A percentile compares a stretch with the other conserved stretches of the same genome.
Conservation (phyloP, 1,140 invertebrate genomes). For the Drosophila takahashii region DNA sequence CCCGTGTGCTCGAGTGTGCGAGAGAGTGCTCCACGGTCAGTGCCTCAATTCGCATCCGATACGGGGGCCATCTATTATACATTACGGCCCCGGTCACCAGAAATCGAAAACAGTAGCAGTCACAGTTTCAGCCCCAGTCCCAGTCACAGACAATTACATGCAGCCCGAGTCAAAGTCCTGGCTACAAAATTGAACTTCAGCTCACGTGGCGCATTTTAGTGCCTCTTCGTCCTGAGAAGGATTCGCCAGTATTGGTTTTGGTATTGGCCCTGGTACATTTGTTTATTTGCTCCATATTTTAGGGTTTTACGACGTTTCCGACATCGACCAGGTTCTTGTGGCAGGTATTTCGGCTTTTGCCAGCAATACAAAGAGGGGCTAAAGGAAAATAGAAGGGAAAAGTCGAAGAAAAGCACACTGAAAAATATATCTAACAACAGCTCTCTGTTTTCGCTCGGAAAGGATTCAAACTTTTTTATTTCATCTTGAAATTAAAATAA, state of each 20-base stretch:
- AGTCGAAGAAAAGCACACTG: slow-evolving; percentile 2
- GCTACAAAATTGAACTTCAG: slow-evolving; percentile 74
- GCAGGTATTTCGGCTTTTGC: slow-evolving; percentile 64
- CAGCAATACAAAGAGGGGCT: slow-evolving; percentile 29
- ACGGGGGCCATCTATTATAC: slow-evolving; percentile 76
- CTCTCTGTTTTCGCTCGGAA: neutral
- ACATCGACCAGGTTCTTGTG: slow-evolving; percentile 77
- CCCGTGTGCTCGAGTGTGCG: slow-evolving; percentile 16
- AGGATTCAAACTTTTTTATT: too few species aligned
- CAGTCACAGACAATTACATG: slow-evolving; percentile 80
- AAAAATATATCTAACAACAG: neutral
- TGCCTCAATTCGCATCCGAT: slow-evolving; percentile 75
- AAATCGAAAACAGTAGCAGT: slow-evolving; percentile 25
- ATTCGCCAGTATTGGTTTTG: slow-evolving; percentile 29
- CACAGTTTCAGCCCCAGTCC: neutral
- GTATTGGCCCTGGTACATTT: slow-evolving; percentile 69
- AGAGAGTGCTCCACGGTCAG: slow-evolving; percentile 32
- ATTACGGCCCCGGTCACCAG: slow-evolving; percentile 59
- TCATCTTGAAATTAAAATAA: too few species aligned
- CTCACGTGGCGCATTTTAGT: slow-evolving; percentile 81
- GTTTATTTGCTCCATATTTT: slow-evolving; percentile 83
- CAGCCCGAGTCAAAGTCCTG: slow-evolving; percentile 35
- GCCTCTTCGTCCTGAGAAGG: slow-evolving; percentile 44
- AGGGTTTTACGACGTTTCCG: slow-evolving; percentile 73
- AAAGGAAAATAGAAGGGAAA: neutral